Evolutionary conservation across 2,113 vertebrate genomes (phyloP), one percentile per base, ranked within the genome.

Genomic region (Hippolais icterina): DNA sequence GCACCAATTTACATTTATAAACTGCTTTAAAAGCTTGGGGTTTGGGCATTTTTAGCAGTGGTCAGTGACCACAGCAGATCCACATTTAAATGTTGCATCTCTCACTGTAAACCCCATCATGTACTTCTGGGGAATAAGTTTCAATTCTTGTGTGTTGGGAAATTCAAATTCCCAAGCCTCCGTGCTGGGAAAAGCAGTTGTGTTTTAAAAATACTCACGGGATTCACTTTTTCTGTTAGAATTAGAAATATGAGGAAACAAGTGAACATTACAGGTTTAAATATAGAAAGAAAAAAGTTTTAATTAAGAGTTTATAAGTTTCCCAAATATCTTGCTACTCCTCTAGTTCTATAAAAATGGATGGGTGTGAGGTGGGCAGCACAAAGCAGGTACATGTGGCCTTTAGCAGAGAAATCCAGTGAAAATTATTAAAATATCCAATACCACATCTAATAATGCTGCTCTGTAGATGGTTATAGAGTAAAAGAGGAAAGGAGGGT

Each of bases 11-110:
- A 20, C n/a, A 5, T 23, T 60, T 33, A 3, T 4, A 20, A 77
- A 31, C 35, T 49, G 47, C n/a, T 66, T 61, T 37, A 6, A 66
- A 35, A 27, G 27, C n/a, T 16, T 3, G 0, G 2, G 1, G 0
- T 35, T 68, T 9, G 3, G 65, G 29, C 23, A 25, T 49, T 77
- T 80, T 35, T 66, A 35, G 19, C n/a, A 37, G 29, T 39, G 20
- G 47, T 42, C 63, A 49, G 3, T 24, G 57, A 37, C 16, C 61
- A 37, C 52, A 80, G 18, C 10, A 41, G 28, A 42, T 42, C 35
- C 52, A 2, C 10, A 1, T 37, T 28, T 56, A 18, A 78, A 17
- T 8, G 4, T 28, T 65, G 17, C 18, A 15, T 24, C 11, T 74
- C 27, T 61, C 85, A 56, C 27, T 47, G 0, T 31, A 35, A 56